Base-by-base conservation (phyloP, 35 echinoderm and acorn worm genomes). In the Anneissia japonica region DNA sequence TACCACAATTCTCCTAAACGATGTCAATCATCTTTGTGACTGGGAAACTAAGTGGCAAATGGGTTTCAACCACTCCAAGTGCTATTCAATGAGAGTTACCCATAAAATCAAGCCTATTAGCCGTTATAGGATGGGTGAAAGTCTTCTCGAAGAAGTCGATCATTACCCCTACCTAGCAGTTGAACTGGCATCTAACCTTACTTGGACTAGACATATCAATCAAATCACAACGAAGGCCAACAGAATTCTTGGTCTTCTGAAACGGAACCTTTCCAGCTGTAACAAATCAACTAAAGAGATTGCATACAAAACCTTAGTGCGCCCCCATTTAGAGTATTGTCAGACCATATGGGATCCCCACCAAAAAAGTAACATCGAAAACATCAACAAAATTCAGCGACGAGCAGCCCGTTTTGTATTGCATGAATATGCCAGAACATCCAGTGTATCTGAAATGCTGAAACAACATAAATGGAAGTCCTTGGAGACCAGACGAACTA, bases 1-100 rank as follows among this genome's bases (percentile, higher is more conserved):
- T n/a, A 9, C 26, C 73, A 75, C n/a, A n/a, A 75, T 75, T 26
- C 23, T 32, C 26, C 23, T 5, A 75, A n/a, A 45, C 16, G 40
- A 45, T 7, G 40, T 45, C 4, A 9, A 76, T 34, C n/a, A 26
- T 9, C 74, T 34, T 9, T 34, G 77, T 31, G 43, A 74, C 6
- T 90, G 88, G 88, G 81, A 90, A 84, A 83, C 23, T 3, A 41
- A 23, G 55, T 90, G 88, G 88, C 80, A 84, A 35, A 84, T 90
- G 64, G 26, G 34, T 28, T 84, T 83, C 74, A 83, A 90, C 56
- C 23, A 46, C 3, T 28, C 34, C 30, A 90, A 90, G 46, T 90
- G 88, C 73, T 90, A 74, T 35, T 28, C 43, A 13, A 77, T 90
- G 73, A 38, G 76, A 38, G 29, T 91, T 16, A 91, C 83, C 36